Base-by-base conservation (phyloP, 2,888 invertebrate genomes). In the Urechis unicinctus region DNA sequence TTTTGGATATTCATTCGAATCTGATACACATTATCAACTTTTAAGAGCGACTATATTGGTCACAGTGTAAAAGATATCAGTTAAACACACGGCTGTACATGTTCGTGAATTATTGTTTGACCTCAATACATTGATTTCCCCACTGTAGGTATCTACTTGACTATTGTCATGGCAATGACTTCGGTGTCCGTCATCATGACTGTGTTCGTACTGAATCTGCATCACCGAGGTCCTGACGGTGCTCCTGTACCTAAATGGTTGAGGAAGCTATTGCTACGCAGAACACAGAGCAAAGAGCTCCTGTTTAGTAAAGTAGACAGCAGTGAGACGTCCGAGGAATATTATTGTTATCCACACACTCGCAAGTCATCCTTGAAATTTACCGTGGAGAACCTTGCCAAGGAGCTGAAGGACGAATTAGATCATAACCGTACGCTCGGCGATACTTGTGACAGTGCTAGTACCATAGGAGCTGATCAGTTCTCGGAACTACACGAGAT, bases 151-250 rank as follows among this genome's bases (percentile, higher is more conserved):
- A 81, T 83, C 53, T 83, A 83, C 69, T 69, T 83, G 61, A 83
- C 83, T 1, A 79, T 80, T 13, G 82, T 83, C 41, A 83, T 83
- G 83, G 79, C 80, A 29, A 78, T 83, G 68, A 82, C 83, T n/a
- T 81, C 82, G 30, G 77, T 82, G 55, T 82, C 82, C 3, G 82
- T 80, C 59, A 81, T 82, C 53, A 79, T 81, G 76, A 81, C 82
- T 2, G 81, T 82, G 50, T 76, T 81, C 58, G 83, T 83, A 2
- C 74, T 83, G 22, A 83, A 83, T 68, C 81, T 83, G 55, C 83
- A 83, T 64, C 82, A 83, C 69, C 73, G 82, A 50, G 81, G 81
- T 4, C 82, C 73, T 1, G 64, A 77, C 61, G 78, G 80, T 61
- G 73, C 75, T 44, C 74, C 77, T 55, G 79, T 82, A 17, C 82